Base-by-base conservation (phyloP, 2,888 invertebrate species). In the Eupithecia centaureata region DNA sequence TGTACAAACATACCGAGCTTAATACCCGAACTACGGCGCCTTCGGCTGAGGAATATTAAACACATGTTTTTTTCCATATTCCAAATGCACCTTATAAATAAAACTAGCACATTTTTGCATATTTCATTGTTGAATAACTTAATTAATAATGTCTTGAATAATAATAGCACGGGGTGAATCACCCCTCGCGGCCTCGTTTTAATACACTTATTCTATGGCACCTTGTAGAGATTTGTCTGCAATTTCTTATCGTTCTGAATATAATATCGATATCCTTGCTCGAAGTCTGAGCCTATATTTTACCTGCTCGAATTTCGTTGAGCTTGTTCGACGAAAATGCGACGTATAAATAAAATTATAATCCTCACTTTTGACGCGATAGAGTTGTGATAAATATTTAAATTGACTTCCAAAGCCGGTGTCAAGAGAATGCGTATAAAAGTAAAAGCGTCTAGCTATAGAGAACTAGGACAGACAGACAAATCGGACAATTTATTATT, bases 281-380 rank as follows among this genome's bases (percentile, higher is more conserved):
- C 47, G 47, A 47, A 47, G 3, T 47, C 22, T 8, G 42, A 22
- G n/a, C 10, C n/a, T n/a, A 28, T 68, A 61, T 65, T 65, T 61
- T 60, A 42, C 58, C 47, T 54, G 27, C 54, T 59, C 38, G 54
- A 28, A 52, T 58, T 59, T 58, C 35, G 25, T 30, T 27, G 57
- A 67, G 56, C 63, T 8, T 15, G 56, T 61, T 64, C 15, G 57
- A 68, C 38, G 61, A 61, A 61, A 68, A 61, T 61, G 64, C 61
- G 27, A 68, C 65, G 64, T 64, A 68, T 68, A 68, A 63, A n/a
- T n/a, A n/a, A n/a, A n/a, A 64, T 64, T 68, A 64, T 22, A 12
- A 57, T 61, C 22, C 15, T 47, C 59, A 54, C 56, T 42, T 62
- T 67, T 61, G 35, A 62, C 51, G 22, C 27, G 35, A 52, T 18